These are phyloP conservation scores for Eciton burchellii DNA, from an alignment of 1,140 invertebrate species.

Conservation along the genomic window DNA sequence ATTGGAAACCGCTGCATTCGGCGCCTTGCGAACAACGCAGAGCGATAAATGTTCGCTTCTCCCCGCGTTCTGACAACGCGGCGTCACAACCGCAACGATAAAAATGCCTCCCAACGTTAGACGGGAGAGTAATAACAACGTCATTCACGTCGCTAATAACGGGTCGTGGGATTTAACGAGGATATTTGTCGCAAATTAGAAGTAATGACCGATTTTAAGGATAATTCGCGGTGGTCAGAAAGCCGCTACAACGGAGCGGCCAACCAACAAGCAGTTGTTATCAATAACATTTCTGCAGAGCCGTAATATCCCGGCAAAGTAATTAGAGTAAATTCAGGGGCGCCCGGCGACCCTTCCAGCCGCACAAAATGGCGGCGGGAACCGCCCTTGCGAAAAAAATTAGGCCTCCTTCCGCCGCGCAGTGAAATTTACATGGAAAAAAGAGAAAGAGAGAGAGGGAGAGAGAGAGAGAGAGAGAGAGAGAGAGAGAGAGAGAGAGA, in stretches of 20 bases:
- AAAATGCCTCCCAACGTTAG: conserved; percentile 32
- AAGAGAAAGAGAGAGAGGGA: no score
- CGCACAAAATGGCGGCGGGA: conserved; percentile 81
- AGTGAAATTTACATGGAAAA: conserved; percentile 79
- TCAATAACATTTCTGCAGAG: conserved; percentile 81
- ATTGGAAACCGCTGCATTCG: conserved; percentile 36
- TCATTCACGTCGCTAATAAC: conserved; percentile 48
- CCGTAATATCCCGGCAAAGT: conserved; percentile 79
- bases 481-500: no score
- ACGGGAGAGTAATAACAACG: conserved; percentile 45
- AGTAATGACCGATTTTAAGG: conserved; percentile 68
- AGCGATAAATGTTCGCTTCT: conserved; percentile 45
- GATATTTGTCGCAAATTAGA: conserved; percentile 61
- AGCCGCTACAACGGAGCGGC: conserved; percentile 65
- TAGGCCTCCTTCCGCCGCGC: conserved; percentile 77
- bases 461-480: no score
- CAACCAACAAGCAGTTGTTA: conserved; percentile 76
- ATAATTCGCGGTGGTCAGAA: conserved; percentile 59
- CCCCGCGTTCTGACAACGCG: no score
- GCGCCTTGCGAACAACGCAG: conserved; percentile 9
- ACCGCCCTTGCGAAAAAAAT: conserved; percentile 81
- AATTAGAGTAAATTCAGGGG: conserved; percentile 83
- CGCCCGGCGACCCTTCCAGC: conserved; percentile 78
- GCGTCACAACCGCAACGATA: conserved; percentile 24
- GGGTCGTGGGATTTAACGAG: conserved; percentile 43